These are phyloP conservation scores for Hippocampus barbouri DNA, from an alignment of 2,113 vertebrate species.

Conservation along the genomic window DNA sequence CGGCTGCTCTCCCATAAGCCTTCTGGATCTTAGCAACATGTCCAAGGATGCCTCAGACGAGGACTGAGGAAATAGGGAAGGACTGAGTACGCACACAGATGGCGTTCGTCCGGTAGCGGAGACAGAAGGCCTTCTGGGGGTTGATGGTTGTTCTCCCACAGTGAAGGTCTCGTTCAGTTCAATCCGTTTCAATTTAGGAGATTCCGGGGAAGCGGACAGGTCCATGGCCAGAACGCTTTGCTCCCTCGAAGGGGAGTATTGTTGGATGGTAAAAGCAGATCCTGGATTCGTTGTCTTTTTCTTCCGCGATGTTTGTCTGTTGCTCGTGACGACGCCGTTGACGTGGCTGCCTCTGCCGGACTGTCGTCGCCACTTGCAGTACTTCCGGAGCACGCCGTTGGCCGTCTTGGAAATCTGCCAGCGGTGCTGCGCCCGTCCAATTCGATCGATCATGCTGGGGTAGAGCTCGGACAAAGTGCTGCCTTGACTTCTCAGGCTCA, in stretches of 20 bases:
- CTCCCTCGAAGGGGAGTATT: not conserved
- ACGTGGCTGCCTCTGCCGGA: slow-evolving; percentile 15
- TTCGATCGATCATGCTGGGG: slow-evolving; percentile 63
- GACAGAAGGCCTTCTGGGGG: not conserved
- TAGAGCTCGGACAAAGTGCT: slow-evolving; percentile 62
- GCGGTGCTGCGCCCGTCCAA: slow-evolving; percentile 46
- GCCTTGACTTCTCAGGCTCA: slow-evolving; percentile 51
- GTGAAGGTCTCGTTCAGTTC: slow-evolving; percentile 35
- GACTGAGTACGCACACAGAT: not conserved
- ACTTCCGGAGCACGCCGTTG: slow-evolving; percentile 54
- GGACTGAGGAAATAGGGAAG: not conserved
- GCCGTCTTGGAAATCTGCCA: slow-evolving; percentile 46
- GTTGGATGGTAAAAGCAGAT: not conserved
- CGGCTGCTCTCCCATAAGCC: slow-evolving; percentile 5
- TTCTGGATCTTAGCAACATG: not conserved
- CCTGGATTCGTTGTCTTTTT: not conserved
- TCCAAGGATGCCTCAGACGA: slow-evolving; percentile 5
- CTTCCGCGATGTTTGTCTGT: not conserved
- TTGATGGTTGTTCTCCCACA: slow-evolving; percentile 2
- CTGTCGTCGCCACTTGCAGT: slow-evolving; percentile 52
- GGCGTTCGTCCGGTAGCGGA: not conserved
- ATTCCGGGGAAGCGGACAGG: slow-evolving; percentile 4
- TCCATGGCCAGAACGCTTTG: slow-evolving; percentile 38
- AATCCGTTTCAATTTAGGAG: not conserved
- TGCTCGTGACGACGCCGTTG: not conserved